Percentiles rank a stretch among this genome's conserved stretches.
These are phyloP conservation scores for Sciurus carolinensis DNA, from an alignment of 2,797 vertebrate species.

Conservation along the genomic window DNA sequence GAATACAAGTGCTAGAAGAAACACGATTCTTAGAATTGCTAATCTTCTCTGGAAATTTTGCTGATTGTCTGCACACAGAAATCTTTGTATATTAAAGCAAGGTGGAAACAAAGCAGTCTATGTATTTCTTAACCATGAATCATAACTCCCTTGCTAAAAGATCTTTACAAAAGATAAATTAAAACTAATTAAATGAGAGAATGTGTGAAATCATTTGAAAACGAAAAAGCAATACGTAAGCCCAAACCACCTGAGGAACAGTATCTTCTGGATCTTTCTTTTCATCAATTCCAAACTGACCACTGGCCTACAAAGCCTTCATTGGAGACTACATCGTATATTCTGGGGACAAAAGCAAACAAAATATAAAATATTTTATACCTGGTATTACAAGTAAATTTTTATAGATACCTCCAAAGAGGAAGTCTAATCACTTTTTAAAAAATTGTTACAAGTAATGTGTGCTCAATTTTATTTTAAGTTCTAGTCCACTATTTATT, in stretches of 20 bases:
- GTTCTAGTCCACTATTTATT: background rate
- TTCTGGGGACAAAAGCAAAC: conserved; percentile 32
- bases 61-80: conserved; percentile 3
- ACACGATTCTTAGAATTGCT: conserved; percentile 1
- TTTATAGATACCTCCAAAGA: background rate
- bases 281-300: conserved; percentile 2
- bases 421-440: background rate
- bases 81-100: background rate
- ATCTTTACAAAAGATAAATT: conserved; percentile 35
- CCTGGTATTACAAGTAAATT: background rate
- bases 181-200: conserved; percentile 61
- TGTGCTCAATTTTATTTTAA: background rate
- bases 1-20: conserved; percentile 7
- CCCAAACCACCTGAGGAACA: conserved; percentile 35
- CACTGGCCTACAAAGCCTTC: background rate
- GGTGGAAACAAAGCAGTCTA: background rate
- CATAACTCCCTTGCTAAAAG: background rate
- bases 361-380: background rate
- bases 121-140: conserved; percentile 4
- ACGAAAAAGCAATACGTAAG: background rate
- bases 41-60: conserved; percentile 39
- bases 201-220: conserved; percentile 30
- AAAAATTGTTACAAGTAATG: background rate
- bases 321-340: background rate
- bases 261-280: background rate